Conservation (phyloP, 2,797 vertebrate species). For the Helarctos malayanus region DNA sequence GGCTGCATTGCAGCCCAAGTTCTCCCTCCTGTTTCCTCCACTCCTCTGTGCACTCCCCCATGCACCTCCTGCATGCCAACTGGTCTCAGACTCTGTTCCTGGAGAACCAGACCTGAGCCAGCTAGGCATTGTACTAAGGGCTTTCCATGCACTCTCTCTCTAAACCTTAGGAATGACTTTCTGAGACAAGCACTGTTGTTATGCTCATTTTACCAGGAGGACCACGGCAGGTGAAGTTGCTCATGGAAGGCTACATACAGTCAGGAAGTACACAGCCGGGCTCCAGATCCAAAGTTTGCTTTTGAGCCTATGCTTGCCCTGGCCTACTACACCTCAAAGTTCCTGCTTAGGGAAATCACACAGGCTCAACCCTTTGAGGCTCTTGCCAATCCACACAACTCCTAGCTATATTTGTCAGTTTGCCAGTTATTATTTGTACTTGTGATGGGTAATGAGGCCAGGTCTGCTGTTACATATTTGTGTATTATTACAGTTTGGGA, state of each 20-base stretch:
- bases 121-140: background rate
- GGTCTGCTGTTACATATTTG: background rate
- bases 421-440: background rate
- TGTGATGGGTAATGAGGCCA: background rate
- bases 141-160: background rate
- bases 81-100: slow-evolving; percentile 4
- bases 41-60: background rate
- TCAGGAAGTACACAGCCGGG: background rate
- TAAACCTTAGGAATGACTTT: background rate
- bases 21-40: background rate
- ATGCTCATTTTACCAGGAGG: background rate
- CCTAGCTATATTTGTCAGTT: background rate
- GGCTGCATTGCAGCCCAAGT: background rate
- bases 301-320: background rate
- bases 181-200: background rate
- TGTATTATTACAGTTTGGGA: background rate
- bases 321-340: background rate
- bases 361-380: background rate
- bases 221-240: background rate
- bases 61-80: background rate
- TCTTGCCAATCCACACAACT: background rate
- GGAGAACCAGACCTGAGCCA: background rate
- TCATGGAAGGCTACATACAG: background rate
- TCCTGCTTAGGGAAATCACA: background rate
- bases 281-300: background rate